Percentiles rank a stretch among this genome's conserved stretches.
phyloP scores from a whole-genome alignment of 2,113 vertebrate genomes.

The Ailuropoda melanoleuca region DNA sequence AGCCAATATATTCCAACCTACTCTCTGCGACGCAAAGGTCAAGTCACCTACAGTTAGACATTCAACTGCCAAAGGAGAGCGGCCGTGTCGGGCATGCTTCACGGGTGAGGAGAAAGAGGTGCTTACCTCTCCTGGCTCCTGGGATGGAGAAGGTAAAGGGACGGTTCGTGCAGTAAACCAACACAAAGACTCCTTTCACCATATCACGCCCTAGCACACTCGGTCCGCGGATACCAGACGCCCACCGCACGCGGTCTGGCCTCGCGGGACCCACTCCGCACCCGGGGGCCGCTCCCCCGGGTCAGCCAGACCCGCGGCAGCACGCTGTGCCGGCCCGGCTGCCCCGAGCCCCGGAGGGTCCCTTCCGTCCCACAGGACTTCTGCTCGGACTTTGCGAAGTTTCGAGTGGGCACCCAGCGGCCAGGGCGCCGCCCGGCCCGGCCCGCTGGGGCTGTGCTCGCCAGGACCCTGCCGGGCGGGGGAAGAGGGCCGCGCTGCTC shows the following conservation, averaged over 20 bases:
- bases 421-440: no score
- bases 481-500: slow-evolving; percentile 25
- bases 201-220: neutral
- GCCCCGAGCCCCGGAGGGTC: no score
- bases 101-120: neutral
- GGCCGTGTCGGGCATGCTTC: neutral
- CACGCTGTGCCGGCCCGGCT: neutral
- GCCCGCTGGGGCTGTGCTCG: neutral
- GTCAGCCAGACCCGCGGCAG: neutral
- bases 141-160: neutral
- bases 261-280: neutral
- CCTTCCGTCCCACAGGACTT: neutral
- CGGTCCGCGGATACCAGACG: neutral
- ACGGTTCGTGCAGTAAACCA: neutral
- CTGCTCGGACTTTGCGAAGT: neutral
- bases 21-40: neutral
- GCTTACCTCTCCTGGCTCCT: neutral
- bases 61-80: neutral
- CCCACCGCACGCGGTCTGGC: neutral
- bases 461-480: neutral
- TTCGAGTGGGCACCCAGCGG: neutral
- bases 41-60: neutral
- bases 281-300: neutral
- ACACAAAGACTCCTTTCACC: slow-evolving; percentile 23
- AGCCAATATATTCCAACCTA: neutral